Evolutionary conservation across 2,888 invertebrate species (phyloP), one percentile per base, ranked within the genome.

Genomic region (Melinaea marsaeus): DNA sequence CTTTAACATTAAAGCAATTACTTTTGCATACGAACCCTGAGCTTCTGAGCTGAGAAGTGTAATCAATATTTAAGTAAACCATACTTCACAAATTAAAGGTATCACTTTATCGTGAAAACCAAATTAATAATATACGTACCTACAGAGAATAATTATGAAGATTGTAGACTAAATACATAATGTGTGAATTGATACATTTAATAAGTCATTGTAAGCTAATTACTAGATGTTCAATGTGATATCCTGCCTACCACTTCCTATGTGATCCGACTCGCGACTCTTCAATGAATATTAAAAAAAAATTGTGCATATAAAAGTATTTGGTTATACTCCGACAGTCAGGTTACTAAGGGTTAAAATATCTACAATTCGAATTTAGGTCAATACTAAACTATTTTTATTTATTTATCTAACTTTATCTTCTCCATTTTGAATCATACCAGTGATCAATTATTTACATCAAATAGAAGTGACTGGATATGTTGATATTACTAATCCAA

Each of bases 171-270:
- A 46, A 46, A 46, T 35, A 59, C 46, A 55, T 68, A 63, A 62
- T 68, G 61, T 66, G 68, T 68, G 66, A 66, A 68, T 56, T 35
- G 65, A 63, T 58, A 13, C 46, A n/a, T 46, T 60, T 55, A 22
- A 65, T 54, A 56, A 60, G 55, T 74, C 69, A 74, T 74, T 71
- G 71, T 76, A 78, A 76, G 69, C 77, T 73, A 66, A 69, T 72
- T 74, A 79, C 79, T 86, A 22, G 86, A 88, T 90, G 88, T 89
- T 90, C 75, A 84, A 87, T 90, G 90, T 90, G 90, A 90, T 90
- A 90, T 84, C 88, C 90, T 88, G 88, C 88, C 89, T 85, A 83
- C 79, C 81, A 83, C 81, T 87, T 86, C 87, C 84, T 79, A 83
- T 88, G 87, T 86, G 82, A 84, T 83, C 83, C 80, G 80, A 83